A percentile compares a stretch with the other conserved stretches of the same genome.
Evolutionary conservation across 2,113 vertebrate species (phyloP).

Genomic region (Pteropus alecto): DNA sequence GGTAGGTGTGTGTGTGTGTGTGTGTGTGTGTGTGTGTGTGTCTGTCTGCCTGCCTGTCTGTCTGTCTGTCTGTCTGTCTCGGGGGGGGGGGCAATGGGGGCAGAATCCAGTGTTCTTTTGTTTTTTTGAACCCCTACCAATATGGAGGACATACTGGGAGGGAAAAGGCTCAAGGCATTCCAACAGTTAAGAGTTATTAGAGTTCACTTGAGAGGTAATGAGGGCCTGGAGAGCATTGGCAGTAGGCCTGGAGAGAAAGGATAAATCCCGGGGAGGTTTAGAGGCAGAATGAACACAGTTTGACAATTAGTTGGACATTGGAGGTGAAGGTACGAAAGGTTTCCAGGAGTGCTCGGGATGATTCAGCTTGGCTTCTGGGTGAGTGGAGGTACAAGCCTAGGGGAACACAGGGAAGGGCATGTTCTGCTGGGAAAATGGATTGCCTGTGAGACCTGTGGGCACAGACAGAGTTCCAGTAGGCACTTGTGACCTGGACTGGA

Average conservation of each 20-base stretch:
- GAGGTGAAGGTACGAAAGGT: neutral
- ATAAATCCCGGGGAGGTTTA: rapidly evolving
- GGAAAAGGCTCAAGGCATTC: neutral
- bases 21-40: too few species aligned
- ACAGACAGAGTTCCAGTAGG: neutral
- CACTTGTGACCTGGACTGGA: neutral
- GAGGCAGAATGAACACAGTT: neutral
- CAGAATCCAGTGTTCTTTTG: neutral
- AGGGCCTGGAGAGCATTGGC: neutral
- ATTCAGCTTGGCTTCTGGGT: neutral
- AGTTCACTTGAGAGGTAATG: neutral
- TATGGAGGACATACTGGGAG: neutral
- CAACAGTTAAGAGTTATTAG: neutral
- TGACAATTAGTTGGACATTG: too few species aligned
- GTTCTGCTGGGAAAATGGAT: neutral
- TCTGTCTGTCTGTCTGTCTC: too few species aligned
- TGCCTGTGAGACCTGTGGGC: neutral
- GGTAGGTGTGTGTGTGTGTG: too few species aligned
- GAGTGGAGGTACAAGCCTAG: neutral
- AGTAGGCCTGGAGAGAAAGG: neutral
- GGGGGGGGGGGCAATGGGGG: neutral
- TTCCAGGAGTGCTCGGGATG: neutral
- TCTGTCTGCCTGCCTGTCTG: too few species aligned
- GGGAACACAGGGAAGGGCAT: neutral
- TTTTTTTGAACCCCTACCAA: neutral